Evolutionary conservation across 1,140 invertebrate species (phyloP).

Genomic region (Anastrepha ludens): DNA sequence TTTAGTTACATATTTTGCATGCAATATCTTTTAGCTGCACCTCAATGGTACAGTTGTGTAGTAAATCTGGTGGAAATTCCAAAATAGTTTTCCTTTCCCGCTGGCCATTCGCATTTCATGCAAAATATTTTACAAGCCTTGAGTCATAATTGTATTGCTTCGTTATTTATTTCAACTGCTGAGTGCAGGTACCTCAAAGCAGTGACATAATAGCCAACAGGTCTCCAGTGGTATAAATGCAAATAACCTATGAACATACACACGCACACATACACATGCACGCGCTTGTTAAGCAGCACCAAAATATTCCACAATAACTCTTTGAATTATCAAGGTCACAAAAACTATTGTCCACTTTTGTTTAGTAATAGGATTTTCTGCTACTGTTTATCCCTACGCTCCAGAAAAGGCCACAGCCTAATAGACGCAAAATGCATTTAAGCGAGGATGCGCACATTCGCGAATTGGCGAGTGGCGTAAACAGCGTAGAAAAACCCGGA

Average conservation of each 20-base stretch:
- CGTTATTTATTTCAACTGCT: background rate
- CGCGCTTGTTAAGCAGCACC: no score
- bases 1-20: no score
- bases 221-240: background rate
- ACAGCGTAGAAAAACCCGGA: background rate
- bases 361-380: background rate
- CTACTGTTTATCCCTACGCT: background rate
- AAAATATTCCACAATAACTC: no score
- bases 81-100: background rate
- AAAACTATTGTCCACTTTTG: background rate
- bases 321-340: no score
- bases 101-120: background rate
- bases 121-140: background rate
- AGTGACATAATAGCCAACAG: background rate
- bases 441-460: background rate
- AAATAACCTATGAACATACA: background rate
- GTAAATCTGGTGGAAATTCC: background rate
- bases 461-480: background rate
- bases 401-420: constrained; percentile 15
- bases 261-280: background rate
- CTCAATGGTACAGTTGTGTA: no score
- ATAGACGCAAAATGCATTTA: no score
- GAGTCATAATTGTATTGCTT: background rate
- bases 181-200: background rate
- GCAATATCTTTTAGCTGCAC: no score